A percentile compares a stretch with the other conserved stretches of the same genome.
phyloP scores from a whole-genome alignment of 2,888 invertebrate species.

The Campaea margaritaria region DNA sequence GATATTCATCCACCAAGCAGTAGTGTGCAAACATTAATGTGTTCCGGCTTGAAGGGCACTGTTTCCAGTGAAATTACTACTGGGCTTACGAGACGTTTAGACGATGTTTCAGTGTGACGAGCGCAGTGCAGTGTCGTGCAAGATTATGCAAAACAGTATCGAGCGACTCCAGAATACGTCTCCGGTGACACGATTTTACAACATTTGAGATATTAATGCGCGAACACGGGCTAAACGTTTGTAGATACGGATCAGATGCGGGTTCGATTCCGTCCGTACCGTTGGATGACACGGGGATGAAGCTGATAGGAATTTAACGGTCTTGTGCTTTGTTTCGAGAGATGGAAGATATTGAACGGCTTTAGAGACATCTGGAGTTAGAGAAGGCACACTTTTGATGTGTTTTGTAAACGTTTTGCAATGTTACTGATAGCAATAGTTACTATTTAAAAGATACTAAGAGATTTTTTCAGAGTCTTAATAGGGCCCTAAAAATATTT shows the following conservation, averaged over 20 bases:
- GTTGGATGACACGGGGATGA: slow-evolving; percentile 44
- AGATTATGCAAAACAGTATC: neutral
- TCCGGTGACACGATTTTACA: slow-evolving; percentile 49
- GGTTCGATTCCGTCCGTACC: slow-evolving; percentile 60
- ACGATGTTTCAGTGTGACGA: no score
- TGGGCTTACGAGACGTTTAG: no score
- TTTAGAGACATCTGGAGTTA: slow-evolving; percentile 31
- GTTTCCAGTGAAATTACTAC: no score
- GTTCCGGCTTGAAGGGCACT: no score
- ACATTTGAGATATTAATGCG: slow-evolving; percentile 68
- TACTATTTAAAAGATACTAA: no score
- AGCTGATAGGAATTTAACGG: slow-evolving; percentile 56
- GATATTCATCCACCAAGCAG: no score
- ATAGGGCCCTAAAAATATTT: no score
- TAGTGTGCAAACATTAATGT: no score
- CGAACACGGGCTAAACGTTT: slow-evolving; percentile 62
- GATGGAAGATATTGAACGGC: slow-evolving; percentile 31
- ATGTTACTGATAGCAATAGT: no score
- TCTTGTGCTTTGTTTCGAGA: slow-evolving; percentile 37
- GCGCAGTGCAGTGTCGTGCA: no score
- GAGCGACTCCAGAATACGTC: slow-evolving; percentile 49
- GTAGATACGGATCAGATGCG: slow-evolving; percentile 77
- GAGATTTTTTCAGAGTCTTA: no score
- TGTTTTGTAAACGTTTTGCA: no score
- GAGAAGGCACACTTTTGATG: neutral